These are phyloP conservation scores for Polydrusus cervinus DNA, from an alignment of 2,888 invertebrate genomes.

Conservation along the genomic window DNA sequence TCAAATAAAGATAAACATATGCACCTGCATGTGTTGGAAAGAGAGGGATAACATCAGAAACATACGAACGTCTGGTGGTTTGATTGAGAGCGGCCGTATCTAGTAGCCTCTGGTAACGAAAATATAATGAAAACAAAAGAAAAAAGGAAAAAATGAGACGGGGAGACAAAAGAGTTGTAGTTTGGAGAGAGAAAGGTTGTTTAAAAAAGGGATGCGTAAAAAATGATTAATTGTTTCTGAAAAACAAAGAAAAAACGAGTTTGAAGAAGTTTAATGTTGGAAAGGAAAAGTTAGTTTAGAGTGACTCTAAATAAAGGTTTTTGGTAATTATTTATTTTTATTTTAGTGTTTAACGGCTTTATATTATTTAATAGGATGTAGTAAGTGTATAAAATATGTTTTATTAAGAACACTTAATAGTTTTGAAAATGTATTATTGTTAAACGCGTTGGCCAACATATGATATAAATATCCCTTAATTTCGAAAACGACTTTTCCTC, in stretches of 20 bases:
- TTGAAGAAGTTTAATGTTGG: slow-evolving; percentile 1
- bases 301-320: background rate
- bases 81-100: slow-evolving; percentile 33
- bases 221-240: slow-evolving; percentile 39
- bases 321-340: too few relatives aligned
- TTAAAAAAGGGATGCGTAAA: slow-evolving; percentile 35
- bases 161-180: slow-evolving; percentile 51
- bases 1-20: slow-evolving; percentile 11
- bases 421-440: too few relatives aligned
- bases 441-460: too few relatives aligned
- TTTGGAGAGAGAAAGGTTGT: slow-evolving; percentile 51
- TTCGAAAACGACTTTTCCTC: too few relatives aligned
- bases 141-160: slow-evolving; percentile 57
- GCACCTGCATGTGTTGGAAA: background rate
- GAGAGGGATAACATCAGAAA: slow-evolving; percentile 20
- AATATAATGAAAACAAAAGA: slow-evolving; percentile 44
- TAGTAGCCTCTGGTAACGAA: slow-evolving; percentile 52
- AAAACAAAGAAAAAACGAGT: slow-evolving; percentile 30
- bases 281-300: slow-evolving; percentile 18
- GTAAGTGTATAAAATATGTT: too few relatives aligned
- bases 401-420: too few relatives aligned
- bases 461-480: too few relatives aligned
- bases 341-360: too few relatives aligned
- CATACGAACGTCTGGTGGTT: slow-evolving; percentile 36
- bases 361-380: too few relatives aligned